Base-by-base conservation (phyloP, 2,113 vertebrate genomes). In the Paralichthys olivaceus region DNA sequence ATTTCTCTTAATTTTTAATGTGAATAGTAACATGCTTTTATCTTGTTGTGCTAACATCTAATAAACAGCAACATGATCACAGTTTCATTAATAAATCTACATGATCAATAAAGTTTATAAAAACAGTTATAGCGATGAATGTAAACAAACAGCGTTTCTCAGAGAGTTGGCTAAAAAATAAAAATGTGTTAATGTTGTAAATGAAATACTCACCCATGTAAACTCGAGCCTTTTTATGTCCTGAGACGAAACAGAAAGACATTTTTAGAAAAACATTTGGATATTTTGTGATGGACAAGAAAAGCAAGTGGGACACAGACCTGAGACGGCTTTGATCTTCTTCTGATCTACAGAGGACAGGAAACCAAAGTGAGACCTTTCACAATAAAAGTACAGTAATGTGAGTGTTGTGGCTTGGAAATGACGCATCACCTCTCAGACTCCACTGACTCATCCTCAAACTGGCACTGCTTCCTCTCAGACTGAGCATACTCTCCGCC, bases 131-230 rank as follows among this genome's bases (percentile, higher is more conserved):
- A 43, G 14, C 40, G 3, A 43, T 43, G 40, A 43, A 4, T 14
- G 40, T 43, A 4, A 34, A 8, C 32, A 34, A 34, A 34, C 32
- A 34, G n/a, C 32, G 7, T 34, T 7, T 34, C 32, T 34, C 29
- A 32, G 29, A 32, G 32, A 34, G 32, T 8, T 34, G 32, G n/a
- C n/a, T n/a, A n/a, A n/a, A 34, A 32, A 34, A 34, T 34, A 34
- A 34, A 34, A 8, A 34, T 9, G 32, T 34, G 32, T 34, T 1
- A 34, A 34, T 34, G 32, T 34, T 34, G 32, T 34, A 34, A 34
- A 34, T n/a, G n/a, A n/a, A n/a, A 29, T 13, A 22, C 88, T 93
- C 79, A 95, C 94, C 93, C 26, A 90, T 75, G 84, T 93, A 95
- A 23, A 74, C 47, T 13, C 90, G 87, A 11, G 91, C 85, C 70